Base-by-base conservation (phyloP, 2,113 vertebrate genomes). In the Sarotherodon lohbergeri region DNA sequence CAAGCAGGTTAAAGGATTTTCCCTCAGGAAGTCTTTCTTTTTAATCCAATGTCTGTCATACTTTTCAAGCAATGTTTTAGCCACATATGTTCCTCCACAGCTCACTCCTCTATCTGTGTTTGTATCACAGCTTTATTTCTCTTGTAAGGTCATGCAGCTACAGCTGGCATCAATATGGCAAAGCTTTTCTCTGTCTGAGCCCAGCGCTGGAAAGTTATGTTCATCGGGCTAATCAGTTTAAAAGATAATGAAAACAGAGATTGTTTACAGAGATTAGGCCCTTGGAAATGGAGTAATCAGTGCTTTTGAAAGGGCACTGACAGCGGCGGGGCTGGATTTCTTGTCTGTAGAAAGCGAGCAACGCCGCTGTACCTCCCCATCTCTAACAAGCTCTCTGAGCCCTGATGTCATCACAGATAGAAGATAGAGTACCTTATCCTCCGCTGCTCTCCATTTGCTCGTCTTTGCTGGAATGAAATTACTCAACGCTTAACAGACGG, bases 201-300 rank as follows among this genome's bases (percentile, higher is more conserved):
- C 95, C 92, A 92, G 89, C 32, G 36, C 90, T 95, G 95, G 96
- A 96, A 95, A 95, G 91, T 96, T 95, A 95, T 92, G 93, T 94
- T 95, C 94, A 93, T 95, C 89, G 92, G 90, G 81, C 93, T 95
- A 96, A 96, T 95, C 95, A 94, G 94, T 95, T 96, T 95, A 96
- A 95, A 95, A 95, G 95, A 96, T 95, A 96, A 95, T 95, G 95
- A 95, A 95, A 96, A 95, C 94, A 95, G 93, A 95, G 94, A 95
- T 96, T 96, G 94, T 96, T 96, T 96, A 95, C 95, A 93, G 91
- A 96, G 94, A 95, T 96, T 94, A 94, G 88, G 84, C 90, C 91
- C 88, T 95, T 96, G 93, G 94, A 95, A 95, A 94, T 91, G 93
- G 92, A 91, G 94, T 95, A 95, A 96, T 96, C 94, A 96, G 93